Evolutionary conservation across 2,113 vertebrate genomes (phyloP).

Genomic region (Callionymus lyra): DNA sequence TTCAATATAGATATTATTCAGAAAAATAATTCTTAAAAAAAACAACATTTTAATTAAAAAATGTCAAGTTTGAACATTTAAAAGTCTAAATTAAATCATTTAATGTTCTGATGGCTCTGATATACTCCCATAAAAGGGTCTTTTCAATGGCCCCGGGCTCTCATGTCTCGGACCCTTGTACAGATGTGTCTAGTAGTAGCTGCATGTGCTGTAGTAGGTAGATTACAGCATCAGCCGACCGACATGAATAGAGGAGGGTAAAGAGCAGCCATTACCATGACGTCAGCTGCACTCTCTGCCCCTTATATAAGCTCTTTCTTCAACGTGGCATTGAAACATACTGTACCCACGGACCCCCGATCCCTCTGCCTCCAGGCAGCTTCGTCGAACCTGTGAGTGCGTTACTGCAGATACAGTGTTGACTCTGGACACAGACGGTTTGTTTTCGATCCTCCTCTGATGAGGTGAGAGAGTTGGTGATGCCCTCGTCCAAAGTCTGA

Average conservation of each 20-base stretch:
- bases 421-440: slow-evolving; percentile 6
- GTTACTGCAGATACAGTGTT: slow-evolving; percentile 21
- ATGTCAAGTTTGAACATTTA: too few relatives aligned
- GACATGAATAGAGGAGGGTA: slow-evolving; percentile 39
- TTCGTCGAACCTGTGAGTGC: slow-evolving; percentile 31
- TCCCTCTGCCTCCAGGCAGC: slow-evolving; percentile 27
- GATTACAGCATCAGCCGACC: slow-evolving; percentile 36
- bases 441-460: slow-evolving; percentile 21
- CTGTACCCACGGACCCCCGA: slow-evolving; percentile 10
- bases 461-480: slow-evolving; percentile 19
- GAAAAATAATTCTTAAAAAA: too few relatives aligned
- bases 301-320: slow-evolving; percentile 48
- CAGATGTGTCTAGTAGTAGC: slow-evolving; percentile 11
- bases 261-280: slow-evolving; percentile 37
- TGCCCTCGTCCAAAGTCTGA: slow-evolving; percentile 32
- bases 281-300: slow-evolving; percentile 35
- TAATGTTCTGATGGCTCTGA: too few relatives aligned
- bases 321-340: slow-evolving; percentile 27
- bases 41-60: too few relatives aligned
- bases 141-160: neutral
- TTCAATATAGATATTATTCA: too few relatives aligned
- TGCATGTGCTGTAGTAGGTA: slow-evolving; percentile 22
- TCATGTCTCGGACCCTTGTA: neutral
- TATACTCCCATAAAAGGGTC: too few relatives aligned
- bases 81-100: too few relatives aligned